Evolutionary conservation across 2,797 vertebrate species (phyloP).

Genomic region (Myripristis murdjan): DNA sequence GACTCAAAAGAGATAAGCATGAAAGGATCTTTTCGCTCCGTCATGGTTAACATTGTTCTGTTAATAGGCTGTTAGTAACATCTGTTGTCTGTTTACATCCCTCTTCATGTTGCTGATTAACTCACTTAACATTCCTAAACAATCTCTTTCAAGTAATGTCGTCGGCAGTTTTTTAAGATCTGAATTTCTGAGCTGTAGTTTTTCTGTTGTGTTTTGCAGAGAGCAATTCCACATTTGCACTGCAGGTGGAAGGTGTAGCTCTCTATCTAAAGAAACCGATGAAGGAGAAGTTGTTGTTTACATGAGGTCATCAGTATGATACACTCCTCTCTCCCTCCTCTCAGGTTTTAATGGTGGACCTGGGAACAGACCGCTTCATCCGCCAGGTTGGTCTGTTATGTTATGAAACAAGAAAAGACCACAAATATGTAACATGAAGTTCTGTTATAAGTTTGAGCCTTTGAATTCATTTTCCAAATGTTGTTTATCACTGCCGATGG

Average conservation of each 20-base stretch:
- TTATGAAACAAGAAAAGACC: neutral
- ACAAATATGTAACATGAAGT: slow-evolving; percentile 32
- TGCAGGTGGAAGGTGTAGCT: slow-evolving; percentile 5
- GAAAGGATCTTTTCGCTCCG: slow-evolving; percentile 1
- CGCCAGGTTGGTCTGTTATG: slow-evolving; percentile 89
- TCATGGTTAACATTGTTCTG: slow-evolving; percentile 30
- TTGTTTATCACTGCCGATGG: slow-evolving; percentile 67
- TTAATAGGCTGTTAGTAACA: slow-evolving; percentile 35
- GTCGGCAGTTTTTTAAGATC: slow-evolving; percentile 1
- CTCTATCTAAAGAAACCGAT: neutral
- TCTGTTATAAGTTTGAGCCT: slow-evolving; percentile 33
- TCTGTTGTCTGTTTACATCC: slow-evolving; percentile 35
- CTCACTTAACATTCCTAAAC: slow-evolving; percentile 15
- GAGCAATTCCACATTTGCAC: neutral
- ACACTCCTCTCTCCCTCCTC: slow-evolving; percentile 37
- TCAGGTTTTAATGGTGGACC: slow-evolving; percentile 97
- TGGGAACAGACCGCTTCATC: slow-evolving; percentile 97
- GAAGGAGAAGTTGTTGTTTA: neutral
- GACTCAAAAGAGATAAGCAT: slow-evolving; percentile 6
- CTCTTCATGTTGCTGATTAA: slow-evolving; percentile 31
- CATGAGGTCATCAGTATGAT: slow-evolving; percentile 14
- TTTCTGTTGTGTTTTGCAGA: slow-evolving; percentile 4
- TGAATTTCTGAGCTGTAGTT: neutral
- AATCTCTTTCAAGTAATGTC: neutral
- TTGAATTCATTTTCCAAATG: slow-evolving; percentile 46